These are phyloP conservation scores for Xenopus petersii DNA, from an alignment of 2,797 vertebrate genomes.

Conservation along the genomic window DNA sequence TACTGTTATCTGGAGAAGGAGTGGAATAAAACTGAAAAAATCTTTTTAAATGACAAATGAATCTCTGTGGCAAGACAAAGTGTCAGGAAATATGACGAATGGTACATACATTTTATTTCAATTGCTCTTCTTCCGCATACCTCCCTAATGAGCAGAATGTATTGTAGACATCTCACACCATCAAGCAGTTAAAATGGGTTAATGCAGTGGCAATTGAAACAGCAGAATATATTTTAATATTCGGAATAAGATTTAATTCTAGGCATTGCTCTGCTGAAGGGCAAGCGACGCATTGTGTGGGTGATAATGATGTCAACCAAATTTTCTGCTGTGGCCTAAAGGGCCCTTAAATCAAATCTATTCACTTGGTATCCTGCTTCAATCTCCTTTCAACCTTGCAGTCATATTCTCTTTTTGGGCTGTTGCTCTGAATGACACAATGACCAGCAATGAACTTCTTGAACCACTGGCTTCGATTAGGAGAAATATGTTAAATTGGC, in stretches of 20 bases:
- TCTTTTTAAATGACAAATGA: too few species aligned
- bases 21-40: too few species aligned
- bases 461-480: slow-evolving; percentile 28
- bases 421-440: slow-evolving; percentile 30
- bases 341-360: not conserved
- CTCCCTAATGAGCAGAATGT: too few species aligned
- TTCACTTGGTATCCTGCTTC: not conserved
- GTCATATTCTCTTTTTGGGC: not conserved
- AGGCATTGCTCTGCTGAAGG: not conserved
- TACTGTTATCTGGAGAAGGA: too few species aligned
- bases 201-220: not conserved
- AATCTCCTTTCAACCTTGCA: not conserved
- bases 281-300: not conserved
- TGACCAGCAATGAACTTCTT: slow-evolving; percentile 27
- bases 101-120: too few species aligned
- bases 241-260: not conserved
- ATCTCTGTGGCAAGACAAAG: too few species aligned
- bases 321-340: not conserved
- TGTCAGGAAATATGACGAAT: too few species aligned
- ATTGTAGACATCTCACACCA: not conserved
- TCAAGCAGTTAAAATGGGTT: not conserved
- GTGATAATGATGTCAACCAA: not conserved
- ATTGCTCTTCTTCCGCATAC: too few species aligned
- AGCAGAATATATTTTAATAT: not conserved
- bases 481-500: slow-evolving; percentile 33